phyloP scores from a whole-genome alignment of 2,113 vertebrate species.

The Cyphomyrus discorhynchus region DNA sequence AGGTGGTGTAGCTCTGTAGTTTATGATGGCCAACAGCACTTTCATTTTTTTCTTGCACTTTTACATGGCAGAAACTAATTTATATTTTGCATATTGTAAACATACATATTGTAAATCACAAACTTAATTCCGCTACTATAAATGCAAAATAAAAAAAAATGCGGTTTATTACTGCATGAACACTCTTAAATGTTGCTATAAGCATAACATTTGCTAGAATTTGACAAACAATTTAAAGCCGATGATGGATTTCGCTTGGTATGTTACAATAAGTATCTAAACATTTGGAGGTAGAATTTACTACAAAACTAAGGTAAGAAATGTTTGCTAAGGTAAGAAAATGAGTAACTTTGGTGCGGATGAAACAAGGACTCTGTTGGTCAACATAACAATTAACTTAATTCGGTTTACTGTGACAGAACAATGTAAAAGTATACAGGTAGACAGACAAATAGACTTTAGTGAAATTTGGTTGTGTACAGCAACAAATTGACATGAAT shows the following conservation, averaged over 20 bases:
- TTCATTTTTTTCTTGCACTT: not conserved
- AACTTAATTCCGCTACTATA: conserved; percentile 5
- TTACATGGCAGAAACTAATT: not conserved
- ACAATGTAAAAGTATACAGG: not conserved
- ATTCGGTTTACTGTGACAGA: not conserved
- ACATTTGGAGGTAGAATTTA: not conserved
- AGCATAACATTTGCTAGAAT: not conserved
- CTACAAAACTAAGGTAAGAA: not conserved
- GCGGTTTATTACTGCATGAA: not conserved
- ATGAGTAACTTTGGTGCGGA: not conserved
- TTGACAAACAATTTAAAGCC: not conserved
- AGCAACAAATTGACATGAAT: not conserved
- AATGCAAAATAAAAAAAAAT: not conserved
- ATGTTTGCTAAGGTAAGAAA: not conserved
- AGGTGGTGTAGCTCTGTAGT: not conserved
- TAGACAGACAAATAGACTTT: not conserved
- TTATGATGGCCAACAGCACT: not conserved
- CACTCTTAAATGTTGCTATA: not conserved
- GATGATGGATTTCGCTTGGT: not conserved
- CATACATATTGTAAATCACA: not conserved
- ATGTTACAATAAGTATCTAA: not conserved
- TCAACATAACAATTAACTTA: not conserved
- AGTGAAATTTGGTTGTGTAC: not conserved
- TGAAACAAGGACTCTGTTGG: not conserved
- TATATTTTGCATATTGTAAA: not conserved